Evolutionary conservation across 2,888 invertebrate genomes (phyloP).

Genomic region (Diadegma fenestrale): DNA sequence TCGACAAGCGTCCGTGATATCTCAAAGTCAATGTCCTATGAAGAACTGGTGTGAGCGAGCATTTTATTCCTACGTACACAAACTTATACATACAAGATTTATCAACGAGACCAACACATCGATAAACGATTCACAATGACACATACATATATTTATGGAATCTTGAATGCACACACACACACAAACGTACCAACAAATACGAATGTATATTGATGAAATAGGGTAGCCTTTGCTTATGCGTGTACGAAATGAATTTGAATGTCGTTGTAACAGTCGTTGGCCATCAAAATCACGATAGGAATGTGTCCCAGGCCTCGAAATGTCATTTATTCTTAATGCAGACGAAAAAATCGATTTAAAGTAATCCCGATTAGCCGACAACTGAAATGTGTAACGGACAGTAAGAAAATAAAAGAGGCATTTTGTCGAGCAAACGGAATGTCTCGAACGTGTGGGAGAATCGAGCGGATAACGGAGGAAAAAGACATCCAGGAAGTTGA

Average conservation of each 20-base stretch:
- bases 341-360: background rate
- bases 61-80: conserved; percentile 21
- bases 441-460: background rate
- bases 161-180: conserved; percentile 17
- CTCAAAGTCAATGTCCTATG: conserved; percentile 85
- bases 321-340: background rate
- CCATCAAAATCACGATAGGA: background rate
- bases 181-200: background rate
- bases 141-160: conserved; percentile 49
- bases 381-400: background rate
- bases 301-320: background rate
- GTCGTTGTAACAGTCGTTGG: background rate
- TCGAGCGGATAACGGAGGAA: background rate
- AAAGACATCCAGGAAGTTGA: conserved; percentile 11
- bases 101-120: conserved; percentile 40
- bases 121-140: conserved; percentile 46
- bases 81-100: conserved; percentile 13
- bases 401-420: background rate
- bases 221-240: background rate
- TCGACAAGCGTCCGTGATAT: conserved; percentile 77
- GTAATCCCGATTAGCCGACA: background rate
- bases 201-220: conserved; percentile 2
- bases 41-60: conserved; percentile 79
- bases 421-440: background rate
- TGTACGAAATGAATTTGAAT: background rate